A percentile compares a stretch with the other conserved stretches of the same genome.
Conservation (phyloP, 2,113 vertebrate genomes). For the Catharus fuscescens region DNA sequence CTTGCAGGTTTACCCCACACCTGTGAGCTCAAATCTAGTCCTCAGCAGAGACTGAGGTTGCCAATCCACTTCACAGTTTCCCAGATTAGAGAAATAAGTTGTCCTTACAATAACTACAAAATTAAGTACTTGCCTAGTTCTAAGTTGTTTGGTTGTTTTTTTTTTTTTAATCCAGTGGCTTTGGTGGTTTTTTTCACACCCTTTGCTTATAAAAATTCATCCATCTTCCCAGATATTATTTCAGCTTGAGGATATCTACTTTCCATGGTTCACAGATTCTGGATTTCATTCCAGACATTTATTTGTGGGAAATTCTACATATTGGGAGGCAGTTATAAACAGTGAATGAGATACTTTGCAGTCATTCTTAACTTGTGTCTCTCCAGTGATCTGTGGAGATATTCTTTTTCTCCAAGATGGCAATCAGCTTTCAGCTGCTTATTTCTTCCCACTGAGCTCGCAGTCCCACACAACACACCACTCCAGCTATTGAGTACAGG, state of each 20-base stretch:
- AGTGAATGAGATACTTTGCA: background rate
- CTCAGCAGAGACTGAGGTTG: background rate
- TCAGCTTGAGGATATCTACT: background rate
- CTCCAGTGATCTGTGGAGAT: background rate
- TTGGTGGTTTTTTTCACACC: background rate
- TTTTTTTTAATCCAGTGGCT: background rate
- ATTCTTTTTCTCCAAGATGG: background rate
- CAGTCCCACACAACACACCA: background rate
- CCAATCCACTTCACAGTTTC: background rate
- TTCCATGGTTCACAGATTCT: background rate
- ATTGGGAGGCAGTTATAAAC: background rate
- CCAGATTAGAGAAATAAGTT: background rate
- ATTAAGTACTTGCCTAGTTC: background rate
- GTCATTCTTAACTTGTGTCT: background rate
- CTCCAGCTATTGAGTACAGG: background rate
- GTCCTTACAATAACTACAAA: background rate
- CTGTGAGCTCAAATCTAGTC: background rate
- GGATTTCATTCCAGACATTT: background rate
- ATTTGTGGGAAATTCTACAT: background rate
- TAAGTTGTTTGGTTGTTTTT: background rate
- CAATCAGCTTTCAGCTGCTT: background rate
- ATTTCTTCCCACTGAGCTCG: background rate
- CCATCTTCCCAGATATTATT: background rate
- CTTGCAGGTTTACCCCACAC: background rate
- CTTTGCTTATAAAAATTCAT: background rate